A percentile compares a stretch with the other conserved stretches of the same genome.
phyloP scores from a whole-genome alignment of 2,797 vertebrate genomes.

The Microctenopoma lineatum region DNA sequence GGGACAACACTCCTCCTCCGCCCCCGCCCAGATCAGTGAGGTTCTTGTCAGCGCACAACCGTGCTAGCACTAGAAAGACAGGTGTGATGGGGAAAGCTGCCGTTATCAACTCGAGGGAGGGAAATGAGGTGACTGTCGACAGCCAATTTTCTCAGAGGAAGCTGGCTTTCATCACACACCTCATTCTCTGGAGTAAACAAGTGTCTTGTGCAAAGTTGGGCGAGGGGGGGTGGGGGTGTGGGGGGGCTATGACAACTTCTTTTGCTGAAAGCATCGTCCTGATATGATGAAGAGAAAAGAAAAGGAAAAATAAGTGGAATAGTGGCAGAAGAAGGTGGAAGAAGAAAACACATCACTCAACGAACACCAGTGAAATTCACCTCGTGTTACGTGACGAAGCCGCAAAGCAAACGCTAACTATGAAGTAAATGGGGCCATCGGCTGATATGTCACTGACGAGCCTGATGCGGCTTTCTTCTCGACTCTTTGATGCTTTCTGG shows the following conservation, averaged over 20 bases:
- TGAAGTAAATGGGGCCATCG: slow-evolving; percentile 60
- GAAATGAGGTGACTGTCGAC: slow-evolving; percentile 80
- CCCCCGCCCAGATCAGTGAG: slow-evolving; percentile 70
- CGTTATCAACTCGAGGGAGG: slow-evolving; percentile 75
- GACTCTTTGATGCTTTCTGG: slow-evolving; percentile 73
- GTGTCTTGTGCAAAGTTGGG: slow-evolving; percentile 77
- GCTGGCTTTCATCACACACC: slow-evolving; percentile 82
- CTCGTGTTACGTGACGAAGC: slow-evolving; percentile 73
- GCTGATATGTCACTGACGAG: slow-evolving; percentile 60
- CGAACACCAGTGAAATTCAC: slow-evolving; percentile 61
- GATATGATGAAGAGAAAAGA: slow-evolving; percentile 62
- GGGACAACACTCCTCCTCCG: slow-evolving; percentile 38
- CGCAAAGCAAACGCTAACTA: slow-evolving; percentile 69
- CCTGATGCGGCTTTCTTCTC: slow-evolving; percentile 59
- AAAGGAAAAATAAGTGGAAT: slow-evolving; percentile 56
- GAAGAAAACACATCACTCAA: slow-evolving; percentile 78
- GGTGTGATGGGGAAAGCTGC: slow-evolving; percentile 73
- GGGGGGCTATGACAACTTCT: slow-evolving; percentile 74
- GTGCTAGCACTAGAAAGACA: slow-evolving; percentile 66
- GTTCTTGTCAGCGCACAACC: slow-evolving; percentile 71
- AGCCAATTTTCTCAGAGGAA: slow-evolving; percentile 84
- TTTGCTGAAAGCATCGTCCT: slow-evolving; percentile 70
- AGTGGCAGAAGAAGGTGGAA: slow-evolving; percentile 30
- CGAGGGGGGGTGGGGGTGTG: background rate
- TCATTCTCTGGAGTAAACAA: slow-evolving; percentile 84